These are phyloP conservation scores for Smithornis capensis DNA, from an alignment of 2,113 vertebrate genomes.

Conservation along the genomic window DNA sequence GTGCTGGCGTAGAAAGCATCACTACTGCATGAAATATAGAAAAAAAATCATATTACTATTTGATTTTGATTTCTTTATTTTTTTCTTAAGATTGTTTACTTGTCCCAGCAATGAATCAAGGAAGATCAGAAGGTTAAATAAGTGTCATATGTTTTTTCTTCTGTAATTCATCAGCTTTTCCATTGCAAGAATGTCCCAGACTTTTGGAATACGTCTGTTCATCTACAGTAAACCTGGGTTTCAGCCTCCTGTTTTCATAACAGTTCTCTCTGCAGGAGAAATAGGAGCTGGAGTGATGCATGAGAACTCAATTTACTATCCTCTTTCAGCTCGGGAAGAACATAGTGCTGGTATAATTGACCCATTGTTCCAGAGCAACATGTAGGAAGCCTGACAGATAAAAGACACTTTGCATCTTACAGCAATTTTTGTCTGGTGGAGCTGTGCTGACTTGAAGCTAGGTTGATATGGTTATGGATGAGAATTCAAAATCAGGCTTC, in stretches of 20 bases:
- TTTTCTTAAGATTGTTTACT: background rate
- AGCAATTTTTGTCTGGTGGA: background rate
- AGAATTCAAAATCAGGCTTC: background rate
- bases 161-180: conserved; percentile 44
- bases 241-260: conserved; percentile 28
- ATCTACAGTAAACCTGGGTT: conserved; percentile 34
- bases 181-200: background rate
- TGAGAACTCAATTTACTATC: conserved; percentile 19
- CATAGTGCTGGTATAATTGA: background rate
- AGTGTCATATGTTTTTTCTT: conserved; percentile 10
- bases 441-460: background rate
- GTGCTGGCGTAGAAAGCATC: background rate
- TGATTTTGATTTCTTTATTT: background rate
- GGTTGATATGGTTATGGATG: background rate
- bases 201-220: conserved; percentile 39
- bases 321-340: background rate
- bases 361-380: background rate
- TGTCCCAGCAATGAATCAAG: conserved; percentile 21
- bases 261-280: conserved; percentile 21
- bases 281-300: conserved; percentile 21
- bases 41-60: background rate
- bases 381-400: background rate
- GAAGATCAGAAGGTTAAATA: conserved; percentile 32
- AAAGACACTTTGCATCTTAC: background rate
- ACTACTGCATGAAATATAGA: background rate